phyloP scores from a whole-genome alignment of 2,888 invertebrate species.

The Acleris emargana region DNA sequence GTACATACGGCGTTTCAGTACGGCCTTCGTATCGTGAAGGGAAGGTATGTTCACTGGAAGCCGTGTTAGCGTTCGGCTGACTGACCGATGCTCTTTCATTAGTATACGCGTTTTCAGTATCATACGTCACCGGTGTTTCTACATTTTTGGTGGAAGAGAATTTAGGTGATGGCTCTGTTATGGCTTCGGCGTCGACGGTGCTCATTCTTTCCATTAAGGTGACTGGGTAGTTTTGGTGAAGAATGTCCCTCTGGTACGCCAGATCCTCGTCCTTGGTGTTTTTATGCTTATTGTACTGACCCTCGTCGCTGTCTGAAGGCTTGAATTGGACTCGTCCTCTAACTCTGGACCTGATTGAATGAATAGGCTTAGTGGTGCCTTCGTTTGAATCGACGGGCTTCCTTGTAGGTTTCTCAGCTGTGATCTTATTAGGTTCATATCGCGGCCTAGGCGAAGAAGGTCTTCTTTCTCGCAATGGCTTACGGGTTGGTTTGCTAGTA shows the following conservation, averaged over 20 bases:
- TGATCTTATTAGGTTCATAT: constrained; percentile 72
- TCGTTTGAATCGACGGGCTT: constrained; percentile 61
- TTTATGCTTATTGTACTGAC: constrained; percentile 58
- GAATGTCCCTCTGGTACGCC: constrained; percentile 85
- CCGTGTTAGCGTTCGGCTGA: constrained; percentile 53
- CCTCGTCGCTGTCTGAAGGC: constrained; percentile 67
- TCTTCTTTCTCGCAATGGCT: constrained; percentile 79
- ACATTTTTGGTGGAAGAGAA: constrained; percentile 51
- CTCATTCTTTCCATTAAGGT: constrained; percentile 78
- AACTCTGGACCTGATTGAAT: constrained; percentile 58
- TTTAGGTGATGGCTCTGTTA: constrained; percentile 67
- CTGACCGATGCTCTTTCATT: constrained; percentile 67
- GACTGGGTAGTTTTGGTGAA: constrained; percentile 86
- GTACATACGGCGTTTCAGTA: constrained; percentile 57
- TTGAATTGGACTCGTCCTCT: constrained; percentile 82
- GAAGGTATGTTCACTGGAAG: constrained; percentile 55
- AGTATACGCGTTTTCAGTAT: constrained; percentile 75
- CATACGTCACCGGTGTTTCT: constrained; percentile 58
- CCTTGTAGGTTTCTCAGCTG: constrained; percentile 63
- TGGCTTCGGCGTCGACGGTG: constrained; percentile 76
- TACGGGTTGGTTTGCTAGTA: constrained; percentile 68
- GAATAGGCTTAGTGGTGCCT: constrained; percentile 60
- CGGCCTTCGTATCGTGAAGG: constrained; percentile 53
- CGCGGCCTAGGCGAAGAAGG: constrained; percentile 67
- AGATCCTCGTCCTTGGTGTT: constrained; percentile 68